phyloP scores from a whole-genome alignment of 1,140 invertebrate genomes.

The Leptinotarsa undecemlineata region DNA sequence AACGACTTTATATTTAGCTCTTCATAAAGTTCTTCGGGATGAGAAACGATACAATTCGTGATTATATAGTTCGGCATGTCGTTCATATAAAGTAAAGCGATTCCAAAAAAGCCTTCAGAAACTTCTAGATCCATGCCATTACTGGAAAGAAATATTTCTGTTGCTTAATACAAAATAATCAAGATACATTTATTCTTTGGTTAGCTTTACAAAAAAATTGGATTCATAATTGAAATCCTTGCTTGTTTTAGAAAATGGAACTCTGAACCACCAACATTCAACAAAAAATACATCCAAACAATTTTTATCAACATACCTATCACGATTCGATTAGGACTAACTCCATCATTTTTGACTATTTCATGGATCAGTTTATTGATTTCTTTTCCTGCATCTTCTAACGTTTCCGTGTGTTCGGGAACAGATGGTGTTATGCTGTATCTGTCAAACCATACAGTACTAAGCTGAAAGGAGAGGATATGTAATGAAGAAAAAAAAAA shows the following conservation, averaged over 20 bases:
- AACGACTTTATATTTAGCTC: no score
- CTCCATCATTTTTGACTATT: constrained; percentile 64
- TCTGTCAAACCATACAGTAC: constrained; percentile 75
- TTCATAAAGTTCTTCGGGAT: no score
- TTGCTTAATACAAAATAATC: no score
- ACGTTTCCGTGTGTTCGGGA: constrained; percentile 63
- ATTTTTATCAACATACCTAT: constrained; percentile 57
- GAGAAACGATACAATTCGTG: no score
- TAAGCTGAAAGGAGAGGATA: constrained; percentile 52
- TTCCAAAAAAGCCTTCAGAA: no score
- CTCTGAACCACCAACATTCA: neutral
- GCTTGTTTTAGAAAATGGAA: neutral
- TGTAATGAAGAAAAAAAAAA: constrained; percentile 5
- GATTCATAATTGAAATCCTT: no score
- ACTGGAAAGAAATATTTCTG: no score
- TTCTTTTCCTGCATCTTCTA: constrained; percentile 61
- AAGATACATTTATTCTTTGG: no score
- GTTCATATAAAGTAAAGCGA: no score
- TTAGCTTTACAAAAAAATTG: no score
- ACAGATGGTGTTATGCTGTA: constrained; percentile 61
- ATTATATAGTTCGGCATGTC: no score
- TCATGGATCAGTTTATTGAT: constrained; percentile 65
- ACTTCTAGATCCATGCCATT: no score
- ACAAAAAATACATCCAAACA: constrained; percentile 11
- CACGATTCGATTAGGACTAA: constrained; percentile 67